These are phyloP conservation scores for Tetragnatha versicolor DNA, from an alignment of 1,140 invertebrate genomes.

Conservation along the genomic window DNA sequence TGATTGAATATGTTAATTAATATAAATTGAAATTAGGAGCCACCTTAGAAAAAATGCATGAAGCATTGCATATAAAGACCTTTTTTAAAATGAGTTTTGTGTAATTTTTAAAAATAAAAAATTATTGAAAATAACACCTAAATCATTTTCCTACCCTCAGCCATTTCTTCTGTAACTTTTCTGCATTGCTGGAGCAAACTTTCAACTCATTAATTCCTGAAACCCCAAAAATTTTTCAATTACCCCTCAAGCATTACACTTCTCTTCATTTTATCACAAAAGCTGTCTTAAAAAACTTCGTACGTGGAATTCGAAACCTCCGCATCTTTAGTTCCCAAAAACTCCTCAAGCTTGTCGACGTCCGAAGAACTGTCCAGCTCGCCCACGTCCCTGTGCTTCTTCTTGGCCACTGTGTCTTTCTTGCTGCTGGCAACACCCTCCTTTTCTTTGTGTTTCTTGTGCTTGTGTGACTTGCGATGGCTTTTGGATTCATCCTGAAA, in stretches of 20 bases:
- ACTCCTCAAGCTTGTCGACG: conserved; percentile 72
- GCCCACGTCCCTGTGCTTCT: conserved; percentile 63
- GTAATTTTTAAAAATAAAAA: no score
- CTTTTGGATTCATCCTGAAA: conserved; percentile 69
- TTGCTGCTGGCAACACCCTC: conserved; percentile 63
- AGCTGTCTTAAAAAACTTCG: conserved; percentile 45
- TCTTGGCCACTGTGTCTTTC: conserved; percentile 66
- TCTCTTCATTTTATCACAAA: no score
- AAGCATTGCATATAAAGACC: no score
- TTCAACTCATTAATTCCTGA: background rate
- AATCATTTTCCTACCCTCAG: no score
- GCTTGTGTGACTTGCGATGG: conserved; percentile 64
- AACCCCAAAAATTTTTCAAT: background rate
- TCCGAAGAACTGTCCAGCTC: conserved; percentile 57
- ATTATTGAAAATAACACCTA: no score
- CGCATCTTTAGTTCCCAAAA: conserved; percentile 62
- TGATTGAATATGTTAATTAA: no score
- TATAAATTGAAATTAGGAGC: no score
- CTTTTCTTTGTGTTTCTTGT: conserved; percentile 63
- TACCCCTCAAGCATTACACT: background rate
- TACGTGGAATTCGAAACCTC: conserved; percentile 8
- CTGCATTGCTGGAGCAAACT: no score
- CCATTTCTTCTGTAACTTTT: no score
- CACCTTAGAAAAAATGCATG: no score
- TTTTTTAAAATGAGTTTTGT: no score